A percentile compares a stretch with the other conserved stretches of the same genome.
Conservation (phyloP, 2,113 vertebrate genomes). For the Ursus arctos region DNA sequence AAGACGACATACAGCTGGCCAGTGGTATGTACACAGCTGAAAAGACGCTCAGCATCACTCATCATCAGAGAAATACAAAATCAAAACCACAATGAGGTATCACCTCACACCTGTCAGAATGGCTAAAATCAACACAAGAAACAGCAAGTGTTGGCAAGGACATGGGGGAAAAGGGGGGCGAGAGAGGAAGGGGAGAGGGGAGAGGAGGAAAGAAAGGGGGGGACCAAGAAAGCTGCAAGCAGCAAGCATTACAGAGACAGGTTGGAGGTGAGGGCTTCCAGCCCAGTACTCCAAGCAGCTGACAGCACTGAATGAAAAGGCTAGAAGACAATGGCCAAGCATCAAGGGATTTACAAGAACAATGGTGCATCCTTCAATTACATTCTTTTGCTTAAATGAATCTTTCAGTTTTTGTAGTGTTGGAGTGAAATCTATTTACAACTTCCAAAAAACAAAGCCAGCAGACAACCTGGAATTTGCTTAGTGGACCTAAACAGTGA, state of each 20-base stretch:
- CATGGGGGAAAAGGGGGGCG: no score
- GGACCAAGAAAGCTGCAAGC: neutral
- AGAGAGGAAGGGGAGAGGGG: no score
- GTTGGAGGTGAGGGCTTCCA: neutral
- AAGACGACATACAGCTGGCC: neutral
- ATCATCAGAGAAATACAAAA: neutral
- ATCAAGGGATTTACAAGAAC: conserved; percentile 56
- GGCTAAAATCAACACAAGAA: neutral
- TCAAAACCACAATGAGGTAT: neutral
- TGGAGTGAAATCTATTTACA: conserved; percentile 64
- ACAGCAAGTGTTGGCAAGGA: neutral
- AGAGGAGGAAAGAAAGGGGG: no score
- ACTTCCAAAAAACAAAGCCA: conserved; percentile 30
- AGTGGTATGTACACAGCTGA: neutral
- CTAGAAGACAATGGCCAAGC: conserved; percentile 19
- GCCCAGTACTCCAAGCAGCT: neutral
- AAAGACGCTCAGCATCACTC: neutral
- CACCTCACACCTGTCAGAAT: neutral
- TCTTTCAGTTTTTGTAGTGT: conserved; percentile 55
- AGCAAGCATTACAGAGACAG: neutral
- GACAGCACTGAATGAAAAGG: neutral
- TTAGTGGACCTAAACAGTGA: neutral
- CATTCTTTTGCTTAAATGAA: conserved; percentile 65
- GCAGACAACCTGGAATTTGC: neutral
- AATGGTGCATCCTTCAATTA: conserved; percentile 38